Percentiles rank a stretch among this genome's conserved stretches.
Evolutionary conservation across 2,113 vertebrate genomes (phyloP).

Genomic region (Paraplagusia blochii): DNA sequence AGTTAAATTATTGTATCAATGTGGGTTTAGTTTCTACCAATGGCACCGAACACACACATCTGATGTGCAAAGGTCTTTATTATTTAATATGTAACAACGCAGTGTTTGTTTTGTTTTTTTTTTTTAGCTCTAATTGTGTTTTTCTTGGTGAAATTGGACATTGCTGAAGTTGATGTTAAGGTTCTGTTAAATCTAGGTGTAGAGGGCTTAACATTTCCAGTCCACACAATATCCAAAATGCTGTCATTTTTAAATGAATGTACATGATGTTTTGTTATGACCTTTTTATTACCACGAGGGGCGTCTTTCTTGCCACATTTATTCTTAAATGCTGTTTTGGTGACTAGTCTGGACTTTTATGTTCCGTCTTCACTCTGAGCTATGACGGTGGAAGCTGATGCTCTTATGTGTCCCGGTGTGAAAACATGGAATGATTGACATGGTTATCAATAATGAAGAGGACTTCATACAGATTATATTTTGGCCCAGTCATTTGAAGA

Average conservation of each 20-base stretch:
- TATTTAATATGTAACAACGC: neutral
- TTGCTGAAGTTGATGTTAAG: neutral
- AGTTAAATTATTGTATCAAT: too few relatives aligned
- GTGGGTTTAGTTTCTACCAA: neutral
- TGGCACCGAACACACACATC: neutral
- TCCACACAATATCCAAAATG: constrained; percentile 63
- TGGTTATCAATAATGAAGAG: too few relatives aligned
- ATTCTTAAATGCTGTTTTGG: constrained; percentile 55
- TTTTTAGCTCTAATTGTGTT: neutral
- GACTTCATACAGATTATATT: too few relatives aligned
- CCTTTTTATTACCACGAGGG: neutral
- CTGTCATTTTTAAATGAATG: constrained; percentile 63
- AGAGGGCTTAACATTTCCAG: constrained; percentile 32
- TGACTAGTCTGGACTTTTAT: constrained; percentile 28
- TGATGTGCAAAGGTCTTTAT: neutral
- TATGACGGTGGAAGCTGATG: constrained; percentile 1
- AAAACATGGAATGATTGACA: neutral
- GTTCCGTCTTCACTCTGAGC: neutral
- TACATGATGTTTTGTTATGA: constrained; percentile 35
- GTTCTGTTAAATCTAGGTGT: constrained; percentile 1
- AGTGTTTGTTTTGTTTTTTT: neutral
- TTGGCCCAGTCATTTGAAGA: too few relatives aligned
- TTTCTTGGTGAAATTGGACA: neutral
- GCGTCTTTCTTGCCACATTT: constrained; percentile 6
- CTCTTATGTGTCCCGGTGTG: neutral